These are phyloP conservation scores for Apodemia duryi DNA, from an alignment of 2,888 invertebrate species.

Conservation along the genomic window DNA sequence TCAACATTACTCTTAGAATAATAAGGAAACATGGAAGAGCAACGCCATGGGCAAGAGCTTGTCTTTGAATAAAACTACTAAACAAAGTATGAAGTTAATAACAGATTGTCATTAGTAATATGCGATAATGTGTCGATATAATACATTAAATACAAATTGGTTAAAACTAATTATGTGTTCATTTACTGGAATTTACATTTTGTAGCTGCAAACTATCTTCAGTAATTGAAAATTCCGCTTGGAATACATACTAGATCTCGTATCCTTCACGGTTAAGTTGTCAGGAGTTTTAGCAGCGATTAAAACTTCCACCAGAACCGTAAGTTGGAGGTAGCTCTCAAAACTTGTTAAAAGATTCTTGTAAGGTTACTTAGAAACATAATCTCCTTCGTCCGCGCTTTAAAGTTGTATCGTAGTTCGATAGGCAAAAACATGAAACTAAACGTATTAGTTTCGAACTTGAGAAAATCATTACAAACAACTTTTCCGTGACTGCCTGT, in stretches of 20 bases:
- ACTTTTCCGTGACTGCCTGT: too few species aligned
- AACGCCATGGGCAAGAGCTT: too few species aligned
- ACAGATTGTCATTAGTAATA: too few species aligned
- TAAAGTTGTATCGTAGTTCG: conserved; percentile 12
- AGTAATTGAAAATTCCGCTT: conserved; percentile 1
- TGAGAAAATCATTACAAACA: background rate
- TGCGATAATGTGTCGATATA: background rate
- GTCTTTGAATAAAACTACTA: too few species aligned
- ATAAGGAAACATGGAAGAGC: too few species aligned
- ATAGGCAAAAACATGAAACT: conserved; percentile 5
- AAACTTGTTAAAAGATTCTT: conserved; percentile 15
- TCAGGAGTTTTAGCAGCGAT: conserved; percentile 10
- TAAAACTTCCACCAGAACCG: conserved; percentile 10
- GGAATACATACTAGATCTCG: conserved; percentile 5
- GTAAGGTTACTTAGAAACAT: conserved; percentile 14
- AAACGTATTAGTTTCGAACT: background rate
- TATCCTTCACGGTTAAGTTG: conserved; percentile 8
- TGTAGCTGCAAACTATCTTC: conserved; percentile 6
- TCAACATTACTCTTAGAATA: too few species aligned
- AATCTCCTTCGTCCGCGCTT: conserved; percentile 2
- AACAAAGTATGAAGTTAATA: too few species aligned
- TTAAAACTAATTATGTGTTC: background rate
- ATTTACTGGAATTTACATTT: background rate
- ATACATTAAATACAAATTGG: background rate
- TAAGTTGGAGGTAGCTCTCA: conserved; percentile 10